Base-by-base conservation (phyloP, 2,113 vertebrate species). In the Megaleporinus macrocephalus region DNA sequence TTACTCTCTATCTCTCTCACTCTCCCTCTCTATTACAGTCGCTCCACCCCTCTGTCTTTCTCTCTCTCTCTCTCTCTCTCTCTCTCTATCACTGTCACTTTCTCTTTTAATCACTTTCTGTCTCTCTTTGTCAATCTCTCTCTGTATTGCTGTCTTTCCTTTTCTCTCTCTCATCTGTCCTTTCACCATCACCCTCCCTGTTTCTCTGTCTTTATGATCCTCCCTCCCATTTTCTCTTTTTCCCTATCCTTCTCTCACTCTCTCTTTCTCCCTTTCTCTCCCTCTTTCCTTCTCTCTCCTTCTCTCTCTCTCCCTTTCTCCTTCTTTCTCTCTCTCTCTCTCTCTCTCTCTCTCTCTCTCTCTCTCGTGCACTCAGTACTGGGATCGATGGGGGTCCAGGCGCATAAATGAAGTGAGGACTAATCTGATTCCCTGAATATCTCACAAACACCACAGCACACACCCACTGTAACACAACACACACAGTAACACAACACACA, bases 201-300 rank as follows among this genome's bases (percentile, higher is more conserved):
- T 78, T 26, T 44, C 77, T 76, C 80, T 76, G 73, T 83, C 75
- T 78, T 86, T 61, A 30, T 22, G 83, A 75, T 78, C 85, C 84
- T 88, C 86, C n/a, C n/a, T n/a, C n/a, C n/a, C n/a, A n/a, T n/a
- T n/a, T n/a, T 81, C 89, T 85, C 79, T 85, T 20, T 57, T 7
- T 57, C 53, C n/a, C 53, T n/a, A 3, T 22, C 18, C n/a, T 27
- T 13, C 29, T 51, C 65, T 84, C 81, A 79, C 65, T 78, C 29
- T 44, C 77, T 76, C 80, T 76, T 73, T 83, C 75, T 78, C 87
- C 51, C 41, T 22, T 83, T 77, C 79, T 86, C 84, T 88, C 86
- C 80, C 89, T 85, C 79, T 85, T 20, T 57, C 22, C n/a, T 20
- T 57, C 53, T n/a, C 18, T 22, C 18, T 57, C 30, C 11, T 26